Conservation (phyloP, 2,888 invertebrate species). For the Drosophila neotestacea region DNA sequence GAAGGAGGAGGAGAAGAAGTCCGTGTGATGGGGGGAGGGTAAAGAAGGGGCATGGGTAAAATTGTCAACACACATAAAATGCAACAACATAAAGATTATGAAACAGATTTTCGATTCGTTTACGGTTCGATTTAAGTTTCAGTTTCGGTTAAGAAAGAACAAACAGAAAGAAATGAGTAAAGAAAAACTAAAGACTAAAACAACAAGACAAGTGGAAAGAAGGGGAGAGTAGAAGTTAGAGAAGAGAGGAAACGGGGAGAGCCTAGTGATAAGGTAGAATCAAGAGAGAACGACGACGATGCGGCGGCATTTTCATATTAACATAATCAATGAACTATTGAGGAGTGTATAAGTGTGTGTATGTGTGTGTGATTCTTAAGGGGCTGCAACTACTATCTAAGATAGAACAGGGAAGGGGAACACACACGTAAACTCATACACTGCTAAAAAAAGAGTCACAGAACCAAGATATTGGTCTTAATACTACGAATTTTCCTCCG, state of each 20-base stretch:
- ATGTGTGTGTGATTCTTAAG: slow-evolving; percentile 29
- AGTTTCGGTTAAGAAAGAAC: slow-evolving; percentile 36
- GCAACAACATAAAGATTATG: slow-evolving; percentile 54
- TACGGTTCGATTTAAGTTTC: slow-evolving; percentile 45
- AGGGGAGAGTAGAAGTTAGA: background rate
- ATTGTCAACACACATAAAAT: slow-evolving; percentile 58
- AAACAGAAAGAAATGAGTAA: slow-evolving; percentile 1
- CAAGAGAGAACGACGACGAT: slow-evolving; percentile 35
- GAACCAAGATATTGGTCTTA: too few species aligned
- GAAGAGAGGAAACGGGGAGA: background rate
- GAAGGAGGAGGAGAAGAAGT: slow-evolving; percentile 6
- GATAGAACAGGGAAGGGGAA: slow-evolving; percentile 24
- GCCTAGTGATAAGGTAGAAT: slow-evolving; percentile 49
- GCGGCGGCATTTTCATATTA: slow-evolving; percentile 60
- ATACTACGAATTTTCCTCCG: too few species aligned
- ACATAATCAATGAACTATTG: slow-evolving; percentile 75
- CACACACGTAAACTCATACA: slow-evolving; percentile 9
- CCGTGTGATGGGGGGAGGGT: background rate
- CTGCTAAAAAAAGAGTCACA: too few species aligned
- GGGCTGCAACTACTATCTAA: slow-evolving; percentile 52
- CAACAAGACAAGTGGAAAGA: background rate
- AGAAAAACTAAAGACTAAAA: slow-evolving; percentile 31
- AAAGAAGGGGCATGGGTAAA: slow-evolving; percentile 20
- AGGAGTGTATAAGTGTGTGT: slow-evolving; percentile 16
- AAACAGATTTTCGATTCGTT: slow-evolving; percentile 41